phyloP scores from a whole-genome alignment of 2,797 vertebrate genomes.

The Pachyuromys duprasi region DNA sequence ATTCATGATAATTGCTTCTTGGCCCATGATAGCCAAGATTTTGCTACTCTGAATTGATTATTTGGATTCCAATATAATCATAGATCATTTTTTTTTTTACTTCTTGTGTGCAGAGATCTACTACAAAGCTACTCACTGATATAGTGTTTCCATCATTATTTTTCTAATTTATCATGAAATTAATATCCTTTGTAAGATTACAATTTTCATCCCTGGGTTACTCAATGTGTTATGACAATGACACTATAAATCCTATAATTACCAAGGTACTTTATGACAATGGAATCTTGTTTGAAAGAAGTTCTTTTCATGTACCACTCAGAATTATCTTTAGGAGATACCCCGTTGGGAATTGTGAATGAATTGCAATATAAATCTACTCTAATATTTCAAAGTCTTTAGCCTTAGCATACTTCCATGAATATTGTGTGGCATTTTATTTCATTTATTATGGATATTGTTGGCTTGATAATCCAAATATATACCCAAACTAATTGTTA shows the following conservation, averaged over 20 bases:
- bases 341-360: not conserved
- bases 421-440: not conserved
- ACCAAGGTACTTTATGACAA: not conserved
- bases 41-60: not conserved
- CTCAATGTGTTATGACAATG: not conserved
- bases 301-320: not conserved
- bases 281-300: not conserved
- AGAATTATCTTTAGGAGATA: not conserved
- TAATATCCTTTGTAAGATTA: not conserved
- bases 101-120: not conserved
- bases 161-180: not conserved
- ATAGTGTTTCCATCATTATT: not conserved
- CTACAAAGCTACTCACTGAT: not conserved
- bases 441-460: not conserved
- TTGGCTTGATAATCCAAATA: conserved; percentile 10
- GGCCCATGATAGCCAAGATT: not conserved
- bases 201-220: not conserved
- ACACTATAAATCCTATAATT: not conserved
- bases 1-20: not conserved
- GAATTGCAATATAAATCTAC: not conserved
- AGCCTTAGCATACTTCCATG: not conserved
- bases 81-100: not conserved
- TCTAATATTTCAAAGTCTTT: not conserved
- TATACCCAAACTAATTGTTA: not conserved
- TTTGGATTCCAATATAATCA: not conserved